Evolutionary conservation across 2,797 vertebrate genomes (phyloP).

Genomic region (Microctenopoma stevenorrisi): DNA sequence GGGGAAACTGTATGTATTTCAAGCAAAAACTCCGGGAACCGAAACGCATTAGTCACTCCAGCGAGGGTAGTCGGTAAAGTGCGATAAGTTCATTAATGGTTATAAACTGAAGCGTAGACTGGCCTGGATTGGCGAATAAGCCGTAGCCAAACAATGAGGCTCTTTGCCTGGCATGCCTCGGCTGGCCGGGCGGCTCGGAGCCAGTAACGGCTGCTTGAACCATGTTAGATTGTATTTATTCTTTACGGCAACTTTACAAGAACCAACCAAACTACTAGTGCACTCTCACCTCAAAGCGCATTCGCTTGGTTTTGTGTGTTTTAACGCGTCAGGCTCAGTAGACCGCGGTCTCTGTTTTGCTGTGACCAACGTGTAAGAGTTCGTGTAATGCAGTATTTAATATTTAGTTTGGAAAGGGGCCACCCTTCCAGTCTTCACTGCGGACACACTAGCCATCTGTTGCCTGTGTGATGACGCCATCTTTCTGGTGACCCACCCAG

Average conservation of each 20-base stretch:
- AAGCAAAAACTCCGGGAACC: fast-evolving
- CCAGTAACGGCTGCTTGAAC: neutral
- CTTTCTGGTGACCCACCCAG: slow-evolving; percentile 82
- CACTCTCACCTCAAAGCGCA: neutral
- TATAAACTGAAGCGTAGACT: slow-evolving; percentile 15
- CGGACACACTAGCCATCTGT: slow-evolving; percentile 85
- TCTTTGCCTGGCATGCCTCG: slow-evolving; percentile 43
- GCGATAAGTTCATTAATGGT: slow-evolving; percentile 27
- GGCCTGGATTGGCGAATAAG: slow-evolving; percentile 33
- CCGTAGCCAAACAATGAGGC: slow-evolving; percentile 68
- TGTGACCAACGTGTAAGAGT: neutral
- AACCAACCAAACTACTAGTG: fast-evolving
- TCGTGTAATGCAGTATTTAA: neutral
- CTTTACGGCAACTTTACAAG: fast-evolving
- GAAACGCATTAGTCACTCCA: neutral
- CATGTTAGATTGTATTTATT: neutral
- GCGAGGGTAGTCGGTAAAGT: neutral
- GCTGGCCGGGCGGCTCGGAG: slow-evolving; percentile 26
- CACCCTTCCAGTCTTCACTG: slow-evolving; percentile 77
- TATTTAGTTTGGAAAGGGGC: slow-evolving; percentile 59
- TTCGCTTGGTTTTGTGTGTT: neutral
- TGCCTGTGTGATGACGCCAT: slow-evolving; percentile 85
- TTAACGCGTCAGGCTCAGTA: neutral
- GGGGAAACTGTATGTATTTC: neutral
- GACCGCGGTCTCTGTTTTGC: neutral